Conservation (phyloP, 1,140 invertebrate genomes). For the Sycobia sp. region DNA sequence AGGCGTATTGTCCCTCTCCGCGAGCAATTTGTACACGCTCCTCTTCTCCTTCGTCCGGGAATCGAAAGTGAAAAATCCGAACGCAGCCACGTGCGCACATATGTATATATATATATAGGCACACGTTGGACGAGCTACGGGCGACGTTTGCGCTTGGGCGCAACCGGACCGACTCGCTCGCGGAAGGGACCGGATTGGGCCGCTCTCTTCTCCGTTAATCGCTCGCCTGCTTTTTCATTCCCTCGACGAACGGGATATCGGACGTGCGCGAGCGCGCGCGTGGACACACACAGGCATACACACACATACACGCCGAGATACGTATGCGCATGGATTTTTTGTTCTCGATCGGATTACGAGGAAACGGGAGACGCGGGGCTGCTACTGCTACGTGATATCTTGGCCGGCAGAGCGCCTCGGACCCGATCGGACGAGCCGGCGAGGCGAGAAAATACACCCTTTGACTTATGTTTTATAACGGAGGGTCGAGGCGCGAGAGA, state of each 20-base stretch:
- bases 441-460: slow-evolving; percentile 12
- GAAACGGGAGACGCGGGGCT: slow-evolving; percentile 21
- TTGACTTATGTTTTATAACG: slow-evolving; percentile 31
- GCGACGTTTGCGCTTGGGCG: neutral
- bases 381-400: neutral
- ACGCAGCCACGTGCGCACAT: neutral
- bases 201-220: slow-evolving; percentile 1
- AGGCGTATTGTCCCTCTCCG: too few species aligned
- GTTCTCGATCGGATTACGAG: slow-evolving; percentile 27
- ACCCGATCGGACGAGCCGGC: slow-evolving; percentile 23
- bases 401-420: too few species aligned
- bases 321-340: too few species aligned
- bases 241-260: slow-evolving; percentile 6
- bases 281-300: too few species aligned
- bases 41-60: too few species aligned
- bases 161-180: slow-evolving; percentile 36
- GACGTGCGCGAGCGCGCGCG: too few species aligned
- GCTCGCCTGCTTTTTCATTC: slow-evolving; percentile 9
- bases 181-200: slow-evolving; percentile 31
- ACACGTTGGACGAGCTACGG: too few species aligned
- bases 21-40: too few species aligned
- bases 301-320: too few species aligned
- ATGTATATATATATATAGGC: neutral
- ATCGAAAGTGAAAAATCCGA: slow-evolving; percentile 23
- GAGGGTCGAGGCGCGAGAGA: too few species aligned